Evolutionary conservation across 2,797 vertebrate species (phyloP).

Genomic region (Psittacula echo): DNA sequence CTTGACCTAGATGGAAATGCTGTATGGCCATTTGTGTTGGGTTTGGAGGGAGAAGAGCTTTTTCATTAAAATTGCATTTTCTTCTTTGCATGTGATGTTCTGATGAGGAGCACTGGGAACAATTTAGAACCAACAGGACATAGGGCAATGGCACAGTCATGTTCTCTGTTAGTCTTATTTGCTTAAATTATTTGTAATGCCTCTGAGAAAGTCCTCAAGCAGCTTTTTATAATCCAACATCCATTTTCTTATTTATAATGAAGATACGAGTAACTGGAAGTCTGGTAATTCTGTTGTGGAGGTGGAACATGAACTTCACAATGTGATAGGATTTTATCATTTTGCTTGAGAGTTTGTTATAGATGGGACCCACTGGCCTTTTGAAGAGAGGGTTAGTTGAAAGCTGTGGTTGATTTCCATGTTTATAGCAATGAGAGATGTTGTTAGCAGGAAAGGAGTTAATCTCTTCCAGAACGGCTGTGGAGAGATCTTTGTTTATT

Average conservation of each 20-base stretch:
- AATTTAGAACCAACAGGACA: not conserved
- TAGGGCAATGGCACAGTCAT: not conserved
- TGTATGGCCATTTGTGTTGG: not conserved
- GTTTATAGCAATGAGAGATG: not conserved
- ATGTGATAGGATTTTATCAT: not conserved
- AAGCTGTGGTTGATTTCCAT: not conserved
- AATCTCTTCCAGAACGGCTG: not conserved
- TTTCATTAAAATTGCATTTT: slow-evolving; percentile 8
- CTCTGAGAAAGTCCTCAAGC: not conserved
- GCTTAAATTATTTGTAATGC: not conserved
- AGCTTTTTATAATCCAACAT: not conserved
- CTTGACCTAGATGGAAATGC: not conserved
- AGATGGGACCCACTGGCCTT: not conserved
- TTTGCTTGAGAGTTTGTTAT: not conserved
- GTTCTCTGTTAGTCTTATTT: not conserved
- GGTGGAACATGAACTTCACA: not conserved
- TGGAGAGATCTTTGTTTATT: not conserved
- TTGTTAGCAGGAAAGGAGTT: not conserved
- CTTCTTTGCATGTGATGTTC: not conserved
- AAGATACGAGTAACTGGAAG: not conserved
- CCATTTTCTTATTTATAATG: not conserved
- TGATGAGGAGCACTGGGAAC: not conserved
- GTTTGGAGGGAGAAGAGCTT: not conserved
- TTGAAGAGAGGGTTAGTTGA: not conserved
- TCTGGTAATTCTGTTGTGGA: not conserved